These are phyloP conservation scores for Cydia pomonella DNA, from an alignment of 1,140 invertebrate genomes.

Conservation along the genomic window DNA sequence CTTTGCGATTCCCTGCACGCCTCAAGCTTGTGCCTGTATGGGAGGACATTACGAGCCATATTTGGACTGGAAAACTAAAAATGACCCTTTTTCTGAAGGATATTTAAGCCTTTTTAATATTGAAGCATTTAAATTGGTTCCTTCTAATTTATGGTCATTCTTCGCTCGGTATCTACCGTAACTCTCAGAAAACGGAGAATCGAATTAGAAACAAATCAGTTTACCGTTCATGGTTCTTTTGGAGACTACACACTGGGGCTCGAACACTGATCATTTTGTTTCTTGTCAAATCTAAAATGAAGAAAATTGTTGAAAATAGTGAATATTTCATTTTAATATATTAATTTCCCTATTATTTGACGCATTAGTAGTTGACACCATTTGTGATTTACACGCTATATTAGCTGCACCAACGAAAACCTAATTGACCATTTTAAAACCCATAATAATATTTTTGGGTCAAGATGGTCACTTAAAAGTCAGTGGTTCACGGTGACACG, in stretches of 20 bases:
- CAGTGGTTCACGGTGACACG: neutral
- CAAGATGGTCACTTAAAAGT: neutral
- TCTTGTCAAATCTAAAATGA: neutral
- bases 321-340: neutral
- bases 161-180: too few relatives aligned
- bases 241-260: neutral
- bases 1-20: slow-evolving; percentile 11
- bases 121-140: too few relatives aligned
- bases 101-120: too few relatives aligned
- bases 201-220: neutral
- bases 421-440: neutral
- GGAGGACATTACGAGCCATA: neutral
- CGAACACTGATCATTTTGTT: neutral
- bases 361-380: neutral
- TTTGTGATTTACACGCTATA: neutral
- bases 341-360: neutral
- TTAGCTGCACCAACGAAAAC: neutral
- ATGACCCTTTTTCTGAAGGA: neutral
- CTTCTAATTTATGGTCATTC: neutral
- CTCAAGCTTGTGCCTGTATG: neutral
- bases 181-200: neutral
- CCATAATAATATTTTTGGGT: neutral
- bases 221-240: neutral
- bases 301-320: neutral
- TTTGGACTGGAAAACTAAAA: neutral